These are phyloP conservation scores for Brienomyrus longianalis DNA, from an alignment of 2,113 vertebrate genomes.

Conservation along the genomic window DNA sequence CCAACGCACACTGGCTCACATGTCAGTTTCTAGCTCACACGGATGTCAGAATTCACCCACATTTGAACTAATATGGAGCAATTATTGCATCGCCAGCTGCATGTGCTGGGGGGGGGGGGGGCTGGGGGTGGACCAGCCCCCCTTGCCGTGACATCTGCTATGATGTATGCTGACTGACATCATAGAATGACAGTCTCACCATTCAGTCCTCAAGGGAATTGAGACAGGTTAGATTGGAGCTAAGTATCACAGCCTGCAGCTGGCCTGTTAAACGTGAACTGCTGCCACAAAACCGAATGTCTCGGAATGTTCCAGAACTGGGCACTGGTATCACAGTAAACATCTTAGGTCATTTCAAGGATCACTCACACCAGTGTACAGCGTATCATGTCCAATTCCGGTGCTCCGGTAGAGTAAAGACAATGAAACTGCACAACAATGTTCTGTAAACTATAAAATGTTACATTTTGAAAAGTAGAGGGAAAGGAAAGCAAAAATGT, in stretches of 20 bases:
- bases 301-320: background rate
- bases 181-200: background rate
- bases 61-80: conserved; percentile 43
- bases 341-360: background rate
- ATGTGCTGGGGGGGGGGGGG: background rate
- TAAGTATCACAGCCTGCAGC: background rate
- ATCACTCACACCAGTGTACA: background rate
- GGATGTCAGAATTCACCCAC: conserved; percentile 73
- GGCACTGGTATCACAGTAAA: background rate
- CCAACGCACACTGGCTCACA: background rate
- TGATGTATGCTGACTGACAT: background rate
- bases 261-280: background rate
- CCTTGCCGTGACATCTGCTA: background rate
- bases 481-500: background rate
- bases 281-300: background rate
- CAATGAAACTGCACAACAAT: background rate
- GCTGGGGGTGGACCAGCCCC: background rate
- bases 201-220: background rate
- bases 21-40: conserved; percentile 24
- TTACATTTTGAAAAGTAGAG: background rate
- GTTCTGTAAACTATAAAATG: background rate
- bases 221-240: background rate
- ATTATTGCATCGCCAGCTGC: background rate
- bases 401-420: background rate
- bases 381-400: background rate